Base-by-base conservation (phyloP, 23 tunicate genomes). In the Aplidium turbinatum region DNA sequence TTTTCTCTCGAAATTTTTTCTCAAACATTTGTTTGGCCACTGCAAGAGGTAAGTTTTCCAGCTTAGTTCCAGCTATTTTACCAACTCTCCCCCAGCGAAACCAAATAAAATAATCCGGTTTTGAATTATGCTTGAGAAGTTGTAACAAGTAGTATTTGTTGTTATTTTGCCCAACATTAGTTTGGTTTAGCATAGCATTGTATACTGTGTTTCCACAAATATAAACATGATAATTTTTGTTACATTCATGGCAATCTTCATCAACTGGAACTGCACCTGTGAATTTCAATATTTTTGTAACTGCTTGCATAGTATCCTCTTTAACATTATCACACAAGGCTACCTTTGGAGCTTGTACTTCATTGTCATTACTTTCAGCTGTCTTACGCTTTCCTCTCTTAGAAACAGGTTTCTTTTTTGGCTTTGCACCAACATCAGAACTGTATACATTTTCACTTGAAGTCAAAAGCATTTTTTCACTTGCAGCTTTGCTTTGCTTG, bases 181-280 rank as follows among this genome's bases (percentile, higher is more conserved):
- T 88, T 62, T 88, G 96, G 58, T 88, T 88, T 5, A 88, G 66
- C 88, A 82, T 88, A 1, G 96, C 96, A 77, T 88, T 82, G 84
- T 56, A 88, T 0, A 73, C 69, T 27, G 54, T 26, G 7, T 57
- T 63, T 47, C 73, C 76, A 36, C 50, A 42, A 2, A 39, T 57
- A 62, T 88, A 76, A 48, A 88, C 89, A 50, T 88, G 83, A 65
- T 35, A 65, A 65, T 36, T 65, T 19, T 36, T 27, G 31, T 60
- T 60, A 23, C 72, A 65, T 29, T 67, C 70, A 18, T 72, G 33
- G 39, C 51, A 25, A 42, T 80, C 80, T 22, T 74, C 86, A 80
- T 87, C 94, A 31, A 87, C 73, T 13, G 94, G 94, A 7, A 87
- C 86, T 4, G 68, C 18, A 0, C 86, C 94, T 2, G 33, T 73